Evolutionary conservation across 2,888 invertebrate species (phyloP), one percentile per base, ranked within the genome.

Genomic region (Euclidia mi): DNA sequence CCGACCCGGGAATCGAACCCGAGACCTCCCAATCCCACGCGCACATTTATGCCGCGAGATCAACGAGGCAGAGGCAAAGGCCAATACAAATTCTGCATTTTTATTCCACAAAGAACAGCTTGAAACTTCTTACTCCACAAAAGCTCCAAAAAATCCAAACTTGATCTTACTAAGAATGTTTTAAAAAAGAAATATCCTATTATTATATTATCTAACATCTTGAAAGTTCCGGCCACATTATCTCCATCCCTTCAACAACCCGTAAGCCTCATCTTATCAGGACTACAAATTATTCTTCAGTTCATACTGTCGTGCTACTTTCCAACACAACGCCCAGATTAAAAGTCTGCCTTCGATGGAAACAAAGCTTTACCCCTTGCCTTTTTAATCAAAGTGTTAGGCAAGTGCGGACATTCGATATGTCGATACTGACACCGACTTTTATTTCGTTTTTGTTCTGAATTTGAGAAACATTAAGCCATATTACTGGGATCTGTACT

Each of bases 361-460:
- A 48, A 76, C 71, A 67, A 70, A 67, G 65, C 53, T 38, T 55
- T 40, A 66, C 61, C 55, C 76, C 65, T 74, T 63, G 67, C 58
- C 46, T 66, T 73, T 74, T 76, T 74, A 74, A 74, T 74, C 76
- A 74, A 60, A 51, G 45, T 35, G 17, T 56, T 34, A 53, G 37
- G 34, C n/a, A 48, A 53, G 60, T 42, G 47, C 46, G 35, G 17
- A 15, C 18, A 28, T 11, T 6, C n/a, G 15, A 29, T 11, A 31
- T 28, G 38, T 56, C 55, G 55, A 48, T 38, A 48, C 34, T 20
- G 11, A n/a, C 15, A 31, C 2, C 0, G 17, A 17, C 3, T n/a
- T n/a, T n/a, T n/a, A n/a, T n/a, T n/a, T n/a, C n/a, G n/a, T n/a
- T n/a, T n/a, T n/a, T n/a, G n/a, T n/a, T n/a, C n/a, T n/a, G n/a